phyloP scores from a whole-genome alignment of 2,113 vertebrate genomes.

The Salvelinus sp. region DNA sequence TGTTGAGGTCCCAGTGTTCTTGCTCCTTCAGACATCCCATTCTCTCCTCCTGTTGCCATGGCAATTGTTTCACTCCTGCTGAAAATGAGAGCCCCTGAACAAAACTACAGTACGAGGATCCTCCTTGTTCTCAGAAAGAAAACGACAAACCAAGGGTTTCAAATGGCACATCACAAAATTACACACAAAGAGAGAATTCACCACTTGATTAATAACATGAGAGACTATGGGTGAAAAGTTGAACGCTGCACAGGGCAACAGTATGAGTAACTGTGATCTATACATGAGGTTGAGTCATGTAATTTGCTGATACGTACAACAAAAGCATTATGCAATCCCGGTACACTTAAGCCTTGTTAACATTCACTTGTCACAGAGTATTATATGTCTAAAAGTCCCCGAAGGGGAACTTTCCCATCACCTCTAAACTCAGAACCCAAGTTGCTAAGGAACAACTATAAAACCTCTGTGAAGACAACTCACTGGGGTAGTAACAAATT shows the following conservation, averaged over 20 bases:
- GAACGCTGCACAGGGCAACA: background rate
- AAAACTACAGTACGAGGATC: background rate
- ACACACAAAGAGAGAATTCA: background rate
- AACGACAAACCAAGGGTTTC: background rate
- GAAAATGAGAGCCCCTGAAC: background rate
- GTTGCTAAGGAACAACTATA: conserved; percentile 37
- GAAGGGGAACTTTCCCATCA: conserved; percentile 37
- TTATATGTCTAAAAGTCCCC: conserved; percentile 5
- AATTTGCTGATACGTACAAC: background rate
- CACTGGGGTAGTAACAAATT: conserved; percentile 39
- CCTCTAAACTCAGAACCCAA: background rate
- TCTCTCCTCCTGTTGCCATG: conserved; percentile 3
- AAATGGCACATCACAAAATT: background rate
- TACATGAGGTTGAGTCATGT: background rate
- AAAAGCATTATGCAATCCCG: background rate
- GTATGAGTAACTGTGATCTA: background rate
- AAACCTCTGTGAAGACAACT: conserved; percentile 35
- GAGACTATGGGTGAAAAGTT: background rate
- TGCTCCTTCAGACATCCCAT: conserved; percentile 6
- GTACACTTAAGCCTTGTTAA: conserved; percentile 9
- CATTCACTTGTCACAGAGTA: background rate
- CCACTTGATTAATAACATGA: background rate
- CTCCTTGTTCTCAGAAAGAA: background rate
- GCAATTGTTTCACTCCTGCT: conserved; percentile 2
- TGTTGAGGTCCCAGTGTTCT: background rate